Evolutionary conservation across 2,797 vertebrate genomes (phyloP).

Genomic region (Siniperca obscura): DNA sequence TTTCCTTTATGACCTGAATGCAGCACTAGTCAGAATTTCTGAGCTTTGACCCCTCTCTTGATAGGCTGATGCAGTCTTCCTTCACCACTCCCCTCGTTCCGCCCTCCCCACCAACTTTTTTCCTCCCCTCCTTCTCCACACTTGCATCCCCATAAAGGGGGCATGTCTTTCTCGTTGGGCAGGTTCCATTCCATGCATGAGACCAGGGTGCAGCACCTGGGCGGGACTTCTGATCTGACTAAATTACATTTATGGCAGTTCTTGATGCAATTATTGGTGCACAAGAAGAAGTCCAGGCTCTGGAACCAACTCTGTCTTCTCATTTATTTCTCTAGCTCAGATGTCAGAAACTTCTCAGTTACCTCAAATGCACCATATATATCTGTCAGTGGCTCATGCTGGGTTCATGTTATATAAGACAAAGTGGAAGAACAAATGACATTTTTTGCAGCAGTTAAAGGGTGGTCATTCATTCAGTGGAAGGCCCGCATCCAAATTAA

Average conservation of each 20-base stretch:
- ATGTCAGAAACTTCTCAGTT: constrained; percentile 69
- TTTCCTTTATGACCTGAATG: constrained; percentile 40
- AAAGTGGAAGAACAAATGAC: constrained; percentile 23
- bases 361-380: constrained; percentile 71
- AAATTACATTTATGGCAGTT: constrained; percentile 25
- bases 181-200: constrained; percentile 55
- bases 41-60: constrained; percentile 55
- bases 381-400: constrained; percentile 58
- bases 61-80: constrained; percentile 53
- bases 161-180: constrained; percentile 71
- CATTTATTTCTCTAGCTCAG: constrained; percentile 43
- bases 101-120: constrained; percentile 28
- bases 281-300: constrained; percentile 14
- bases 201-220: constrained; percentile 61
- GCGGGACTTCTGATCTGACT: constrained; percentile 50
- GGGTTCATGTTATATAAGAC: constrained; percentile 52
- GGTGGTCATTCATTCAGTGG: constrained; percentile 6
- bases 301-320: constrained; percentile 40
- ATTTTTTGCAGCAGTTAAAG: constrained; percentile 18
- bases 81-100: constrained; percentile 13
- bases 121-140: constrained; percentile 31
- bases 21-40: constrained; percentile 30
- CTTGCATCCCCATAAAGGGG: constrained; percentile 66
- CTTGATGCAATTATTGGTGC: constrained; percentile 4
- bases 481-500: constrained; percentile 12